phyloP scores from a whole-genome alignment of 2,113 vertebrate species.

The Petrocephalus microphthalmus region DNA sequence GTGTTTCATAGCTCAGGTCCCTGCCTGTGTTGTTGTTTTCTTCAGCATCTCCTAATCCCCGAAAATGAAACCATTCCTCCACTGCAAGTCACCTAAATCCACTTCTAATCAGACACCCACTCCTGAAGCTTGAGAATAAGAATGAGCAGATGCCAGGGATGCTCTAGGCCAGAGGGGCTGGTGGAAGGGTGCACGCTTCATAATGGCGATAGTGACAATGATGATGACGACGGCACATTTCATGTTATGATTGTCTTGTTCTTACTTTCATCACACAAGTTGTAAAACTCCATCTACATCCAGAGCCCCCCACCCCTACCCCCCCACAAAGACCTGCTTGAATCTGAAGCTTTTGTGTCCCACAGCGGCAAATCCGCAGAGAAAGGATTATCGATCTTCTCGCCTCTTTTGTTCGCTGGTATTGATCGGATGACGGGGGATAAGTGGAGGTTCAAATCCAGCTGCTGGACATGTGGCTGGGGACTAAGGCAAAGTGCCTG shows the following conservation, averaged over 20 bases:
- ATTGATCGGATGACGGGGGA: conserved; percentile 72
- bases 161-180: background rate
- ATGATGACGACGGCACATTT: background rate
- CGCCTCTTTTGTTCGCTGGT: conserved; percentile 74
- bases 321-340: conserved; percentile 63
- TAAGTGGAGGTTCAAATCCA: conserved; percentile 65
- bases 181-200: background rate
- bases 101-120: background rate
- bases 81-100: background rate
- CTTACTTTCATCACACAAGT: background rate
- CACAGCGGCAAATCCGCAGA: conserved; percentile 72
- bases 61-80: background rate
- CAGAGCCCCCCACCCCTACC: conserved; percentile 25
- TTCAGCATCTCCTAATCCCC: background rate
- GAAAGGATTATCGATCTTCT: conserved; percentile 70
- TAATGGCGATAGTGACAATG: background rate
- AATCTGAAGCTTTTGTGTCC: conserved; percentile 52
- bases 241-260: background rate
- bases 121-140: background rate
- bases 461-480: conserved; percentile 54
- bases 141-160: background rate
- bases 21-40: background rate
- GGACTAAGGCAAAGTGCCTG: background rate
- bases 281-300: background rate
- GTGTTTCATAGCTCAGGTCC: background rate